Evolutionary conservation across 2,888 invertebrate genomes (phyloP).

Genomic region (Yponomeuta evonymella): DNA sequence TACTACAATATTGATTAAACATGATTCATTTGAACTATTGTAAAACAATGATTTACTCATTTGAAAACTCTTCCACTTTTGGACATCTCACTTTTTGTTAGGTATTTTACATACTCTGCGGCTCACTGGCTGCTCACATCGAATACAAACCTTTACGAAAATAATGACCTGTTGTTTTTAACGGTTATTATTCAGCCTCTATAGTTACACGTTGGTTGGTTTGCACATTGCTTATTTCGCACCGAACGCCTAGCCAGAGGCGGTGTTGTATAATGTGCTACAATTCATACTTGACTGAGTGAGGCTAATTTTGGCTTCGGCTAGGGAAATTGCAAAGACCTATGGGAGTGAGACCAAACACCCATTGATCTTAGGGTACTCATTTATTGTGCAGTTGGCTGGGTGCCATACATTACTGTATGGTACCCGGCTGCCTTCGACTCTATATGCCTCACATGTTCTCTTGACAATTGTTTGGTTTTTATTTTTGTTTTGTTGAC

Average conservation of each 20-base stretch:
- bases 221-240: slow-evolving; percentile 12
- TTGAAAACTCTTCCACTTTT: too few relatives aligned
- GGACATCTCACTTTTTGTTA: neutral
- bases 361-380: neutral
- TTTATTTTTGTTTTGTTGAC: too few relatives aligned
- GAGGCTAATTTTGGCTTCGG: neutral
- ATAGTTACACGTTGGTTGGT: slow-evolving; percentile 14
- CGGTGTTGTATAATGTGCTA: neutral
- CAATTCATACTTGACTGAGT: neutral
- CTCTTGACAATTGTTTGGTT: too few relatives aligned
- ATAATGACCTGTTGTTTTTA: slow-evolving; percentile 43
- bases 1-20: too few relatives aligned
- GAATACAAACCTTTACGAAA: neutral
- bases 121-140: neutral
- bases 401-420: too few relatives aligned
- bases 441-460: too few relatives aligned
- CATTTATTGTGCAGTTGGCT: too few relatives aligned
- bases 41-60: too few relatives aligned
- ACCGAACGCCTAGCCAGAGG: neutral
- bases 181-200: slow-evolving; percentile 26
- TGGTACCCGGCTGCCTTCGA: too few relatives aligned
- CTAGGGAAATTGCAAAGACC: neutral
- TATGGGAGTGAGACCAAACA: neutral
- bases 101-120: neutral
- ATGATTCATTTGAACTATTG: too few relatives aligned